phyloP scores from a whole-genome alignment of 2,113 vertebrate genomes.

The Panthera leo region DNA sequence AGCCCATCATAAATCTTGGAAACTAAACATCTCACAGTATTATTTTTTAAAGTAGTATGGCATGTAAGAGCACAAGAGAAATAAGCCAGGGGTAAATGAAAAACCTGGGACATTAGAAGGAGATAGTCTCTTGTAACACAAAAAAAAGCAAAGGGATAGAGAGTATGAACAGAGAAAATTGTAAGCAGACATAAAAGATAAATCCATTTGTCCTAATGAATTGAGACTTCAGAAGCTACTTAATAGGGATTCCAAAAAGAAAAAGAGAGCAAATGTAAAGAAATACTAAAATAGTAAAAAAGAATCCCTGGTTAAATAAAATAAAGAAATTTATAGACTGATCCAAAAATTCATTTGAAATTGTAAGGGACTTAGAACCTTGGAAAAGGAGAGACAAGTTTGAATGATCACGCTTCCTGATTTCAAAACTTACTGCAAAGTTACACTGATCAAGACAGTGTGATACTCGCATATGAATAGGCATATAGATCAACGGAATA shows the following conservation, averaged over 20 bases:
- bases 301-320: neutral
- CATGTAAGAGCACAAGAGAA: neutral
- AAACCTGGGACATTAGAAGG: neutral
- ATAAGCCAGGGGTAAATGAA: neutral
- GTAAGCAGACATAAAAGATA: neutral
- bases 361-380: neutral
- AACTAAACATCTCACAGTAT: neutral
- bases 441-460: neutral
- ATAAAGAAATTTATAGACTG: neutral
- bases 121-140: neutral
- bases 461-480: neutral
- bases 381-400: neutral
- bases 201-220: neutral
- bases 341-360: conserved; percentile 16
- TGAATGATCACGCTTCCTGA: neutral
- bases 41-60: neutral
- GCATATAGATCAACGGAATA: neutral
- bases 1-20: neutral
- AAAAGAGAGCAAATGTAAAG: neutral
- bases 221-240: neutral
- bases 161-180: neutral
- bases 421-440: neutral
- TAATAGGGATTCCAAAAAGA: neutral
- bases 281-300: neutral
- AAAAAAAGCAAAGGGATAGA: neutral